These are phyloP conservation scores for Escarpia spicata DNA, from an alignment of 2,888 invertebrate genomes.

Conservation along the genomic window DNA sequence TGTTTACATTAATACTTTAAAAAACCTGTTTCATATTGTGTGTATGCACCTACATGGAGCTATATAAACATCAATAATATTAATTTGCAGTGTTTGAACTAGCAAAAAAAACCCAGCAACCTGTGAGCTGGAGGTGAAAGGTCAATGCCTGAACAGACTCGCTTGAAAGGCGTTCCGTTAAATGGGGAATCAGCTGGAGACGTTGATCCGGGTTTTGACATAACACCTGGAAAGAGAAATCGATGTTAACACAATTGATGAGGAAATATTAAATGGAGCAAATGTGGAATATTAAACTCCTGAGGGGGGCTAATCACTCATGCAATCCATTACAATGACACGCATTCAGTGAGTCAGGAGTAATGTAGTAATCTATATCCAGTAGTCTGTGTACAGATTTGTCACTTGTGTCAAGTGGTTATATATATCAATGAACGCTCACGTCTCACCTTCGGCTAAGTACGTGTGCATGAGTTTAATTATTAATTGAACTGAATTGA, in stretches of 20 bases:
- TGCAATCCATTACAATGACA: slow-evolving; percentile 7
- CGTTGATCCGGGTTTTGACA: background rate
- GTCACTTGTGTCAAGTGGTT: too few relatives aligned
- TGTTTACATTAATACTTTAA: too few relatives aligned
- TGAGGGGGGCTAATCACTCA: background rate
- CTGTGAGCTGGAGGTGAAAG: slow-evolving; percentile 44
- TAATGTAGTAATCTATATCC: background rate
- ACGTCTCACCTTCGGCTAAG: too few relatives aligned
- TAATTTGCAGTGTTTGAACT: too few relatives aligned
- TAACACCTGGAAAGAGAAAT: background rate
- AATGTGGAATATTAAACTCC: background rate
- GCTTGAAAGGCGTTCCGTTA: slow-evolving; percentile 47
- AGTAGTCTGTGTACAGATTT: too few relatives aligned
- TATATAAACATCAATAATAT: too few relatives aligned
- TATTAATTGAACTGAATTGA: too few relatives aligned
- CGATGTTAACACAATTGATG: background rate
- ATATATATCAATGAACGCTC: too few relatives aligned
- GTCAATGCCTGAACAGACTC: slow-evolving; percentile 53
- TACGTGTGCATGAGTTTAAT: too few relatives aligned
- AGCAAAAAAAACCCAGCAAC: background rate
- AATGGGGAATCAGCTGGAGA: slow-evolving; percentile 31
- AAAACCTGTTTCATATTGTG: too few relatives aligned
- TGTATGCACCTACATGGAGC: too few relatives aligned
- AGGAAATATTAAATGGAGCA: background rate
- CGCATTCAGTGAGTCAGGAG: background rate